Conservation (phyloP, 1,140 invertebrate species). For the Zaprionus camerounensis region DNA sequence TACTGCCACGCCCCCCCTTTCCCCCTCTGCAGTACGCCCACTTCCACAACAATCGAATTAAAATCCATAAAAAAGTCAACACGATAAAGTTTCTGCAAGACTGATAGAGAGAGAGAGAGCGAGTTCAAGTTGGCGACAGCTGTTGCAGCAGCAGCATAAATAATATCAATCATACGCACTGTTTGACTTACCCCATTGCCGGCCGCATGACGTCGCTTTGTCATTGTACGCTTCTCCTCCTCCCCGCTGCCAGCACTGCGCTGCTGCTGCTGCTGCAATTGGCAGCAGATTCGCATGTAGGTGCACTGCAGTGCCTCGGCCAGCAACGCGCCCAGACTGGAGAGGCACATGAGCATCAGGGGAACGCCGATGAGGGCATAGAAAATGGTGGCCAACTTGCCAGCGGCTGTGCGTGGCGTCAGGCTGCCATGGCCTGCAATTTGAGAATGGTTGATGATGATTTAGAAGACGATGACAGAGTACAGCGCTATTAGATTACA, state of each 20-base stretch:
- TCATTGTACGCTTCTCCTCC: conserved; percentile 25
- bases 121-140: conserved; percentile 15
- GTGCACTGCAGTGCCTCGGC: conserved; percentile 90
- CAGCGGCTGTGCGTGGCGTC: conserved; percentile 90
- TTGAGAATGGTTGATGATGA: neutral
- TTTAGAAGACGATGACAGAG: neutral
- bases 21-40: neutral
- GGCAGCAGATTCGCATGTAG: conserved; percentile 89
- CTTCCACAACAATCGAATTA: conserved; percentile 55
- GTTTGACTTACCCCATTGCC: conserved; percentile 65
- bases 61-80: conserved; percentile 66
- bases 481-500: neutral
- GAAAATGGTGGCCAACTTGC: conserved; percentile 93
- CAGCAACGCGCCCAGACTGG: conserved; percentile 92
- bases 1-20: neutral
- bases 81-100: conserved; percentile 39
- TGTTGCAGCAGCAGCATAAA: conserved; percentile 42
- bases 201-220: conserved; percentile 49
- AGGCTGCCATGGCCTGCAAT: conserved; percentile 91
- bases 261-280: conserved; percentile 64
- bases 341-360: conserved; percentile 93
- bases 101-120: neutral
- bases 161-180: conserved; percentile 74
- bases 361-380: conserved; percentile 94
- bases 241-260: neutral